Evolutionary conservation across 2,888 invertebrate genomes (phyloP).

Genomic region (Drosophila borealis): DNA sequence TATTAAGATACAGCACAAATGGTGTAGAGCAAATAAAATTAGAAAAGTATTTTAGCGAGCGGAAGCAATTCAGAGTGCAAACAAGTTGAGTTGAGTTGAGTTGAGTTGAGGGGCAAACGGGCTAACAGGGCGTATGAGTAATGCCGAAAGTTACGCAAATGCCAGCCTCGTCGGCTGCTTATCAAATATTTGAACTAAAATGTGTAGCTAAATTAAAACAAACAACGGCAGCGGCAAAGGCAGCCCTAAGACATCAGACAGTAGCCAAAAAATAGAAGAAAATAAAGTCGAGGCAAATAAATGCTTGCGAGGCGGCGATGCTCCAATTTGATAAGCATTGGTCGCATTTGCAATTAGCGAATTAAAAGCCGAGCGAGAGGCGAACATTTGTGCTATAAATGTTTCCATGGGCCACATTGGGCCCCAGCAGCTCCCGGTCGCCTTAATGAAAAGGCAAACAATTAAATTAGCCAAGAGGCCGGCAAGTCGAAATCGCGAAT

Average conservation of each 20-base stretch:
- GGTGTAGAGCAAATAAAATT: slow-evolving; percentile 17
- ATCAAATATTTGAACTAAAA: slow-evolving; percentile 79
- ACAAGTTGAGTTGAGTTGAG: slow-evolving; percentile 37
- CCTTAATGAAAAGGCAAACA: slow-evolving; percentile 76
- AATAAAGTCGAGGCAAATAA: slow-evolving; percentile 50
- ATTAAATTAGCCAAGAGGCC: slow-evolving; percentile 79
- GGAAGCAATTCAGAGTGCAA: slow-evolving; percentile 63
- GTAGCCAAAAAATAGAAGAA: slow-evolving; percentile 45
- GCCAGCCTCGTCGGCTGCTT: slow-evolving; percentile 52
- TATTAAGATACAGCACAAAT: slow-evolving; percentile 15
- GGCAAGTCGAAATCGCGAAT: slow-evolving; percentile 66
- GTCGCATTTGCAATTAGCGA: slow-evolving; percentile 78
- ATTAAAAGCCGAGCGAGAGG: slow-evolving; percentile 68
- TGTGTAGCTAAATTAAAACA: slow-evolving; percentile 75
- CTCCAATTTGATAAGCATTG: slow-evolving; percentile 78
- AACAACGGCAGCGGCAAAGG: slow-evolving; percentile 43
- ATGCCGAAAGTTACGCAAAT: slow-evolving; percentile 68
- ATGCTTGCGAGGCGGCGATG: slow-evolving; percentile 61
- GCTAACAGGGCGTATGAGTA: slow-evolving; percentile 69
- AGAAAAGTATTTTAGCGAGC: slow-evolving; percentile 36
- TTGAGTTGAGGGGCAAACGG: slow-evolving; percentile 22
- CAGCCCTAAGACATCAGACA: slow-evolving; percentile 43
- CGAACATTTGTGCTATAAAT: slow-evolving; percentile 68
- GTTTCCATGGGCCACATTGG: slow-evolving; percentile 77
- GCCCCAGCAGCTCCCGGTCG: slow-evolving; percentile 38